Evolutionary conservation across 2,888 invertebrate species (phyloP).

Genomic region (Serrognathus titanus): DNA sequence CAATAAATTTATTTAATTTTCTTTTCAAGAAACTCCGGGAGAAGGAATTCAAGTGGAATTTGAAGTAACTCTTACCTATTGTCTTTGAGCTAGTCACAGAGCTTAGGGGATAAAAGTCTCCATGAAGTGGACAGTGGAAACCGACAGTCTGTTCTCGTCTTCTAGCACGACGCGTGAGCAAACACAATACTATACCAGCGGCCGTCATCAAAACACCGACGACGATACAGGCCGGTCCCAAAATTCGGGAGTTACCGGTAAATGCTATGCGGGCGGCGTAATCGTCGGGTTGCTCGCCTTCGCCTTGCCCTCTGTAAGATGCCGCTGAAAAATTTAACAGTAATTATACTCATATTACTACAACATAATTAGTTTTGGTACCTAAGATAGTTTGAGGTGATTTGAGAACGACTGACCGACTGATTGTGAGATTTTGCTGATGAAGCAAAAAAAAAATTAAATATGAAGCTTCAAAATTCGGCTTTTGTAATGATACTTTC

Average conservation of each 20-base stretch:
- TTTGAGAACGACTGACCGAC: too few relatives aligned
- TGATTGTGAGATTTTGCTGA: too few relatives aligned
- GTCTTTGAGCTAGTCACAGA: conserved; percentile 55
- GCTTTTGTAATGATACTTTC: too few relatives aligned
- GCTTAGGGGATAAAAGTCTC: conserved; percentile 73
- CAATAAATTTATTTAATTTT: too few relatives aligned
- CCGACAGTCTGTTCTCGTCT: conserved; percentile 66
- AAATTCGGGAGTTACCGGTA: conserved; percentile 68
- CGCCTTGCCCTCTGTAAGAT: conserved; percentile 69
- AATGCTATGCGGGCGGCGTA: conserved; percentile 70
- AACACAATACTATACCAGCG: conserved; percentile 62
- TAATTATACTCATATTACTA: too few relatives aligned
- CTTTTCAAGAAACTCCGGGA: too few relatives aligned
- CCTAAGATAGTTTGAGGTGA: too few relatives aligned
- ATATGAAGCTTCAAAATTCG: too few relatives aligned
- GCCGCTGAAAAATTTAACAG: conserved; percentile 55
- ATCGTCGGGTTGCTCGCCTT: conserved; percentile 68
- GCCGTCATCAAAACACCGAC: conserved; percentile 71
- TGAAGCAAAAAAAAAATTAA: too few relatives aligned
- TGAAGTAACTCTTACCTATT: conserved; percentile 36
- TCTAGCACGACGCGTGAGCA: conserved; percentile 64
- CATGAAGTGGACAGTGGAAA: conserved; percentile 74
- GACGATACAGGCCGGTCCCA: conserved; percentile 71
- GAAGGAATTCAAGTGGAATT: not conserved
- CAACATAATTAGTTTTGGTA: too few relatives aligned